These are phyloP conservation scores for Pammene aurita DNA, from an alignment of 2,888 invertebrate genomes.

Conservation along the genomic window DNA sequence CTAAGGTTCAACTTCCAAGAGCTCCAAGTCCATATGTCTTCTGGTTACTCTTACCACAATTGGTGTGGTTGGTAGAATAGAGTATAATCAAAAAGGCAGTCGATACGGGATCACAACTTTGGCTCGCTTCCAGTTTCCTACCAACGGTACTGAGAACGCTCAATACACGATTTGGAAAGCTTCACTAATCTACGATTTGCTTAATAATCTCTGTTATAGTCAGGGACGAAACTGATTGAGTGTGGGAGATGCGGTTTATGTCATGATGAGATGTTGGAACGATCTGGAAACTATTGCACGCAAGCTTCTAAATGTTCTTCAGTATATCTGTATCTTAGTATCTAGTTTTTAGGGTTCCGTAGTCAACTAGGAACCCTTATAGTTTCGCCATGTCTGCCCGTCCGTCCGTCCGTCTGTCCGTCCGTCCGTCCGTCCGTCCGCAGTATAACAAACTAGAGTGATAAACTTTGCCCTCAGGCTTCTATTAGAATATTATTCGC, in stretches of 20 bases:
- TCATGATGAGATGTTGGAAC: slow-evolving; percentile 18
- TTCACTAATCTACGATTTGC: slow-evolving; percentile 55
- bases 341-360: too few relatives aligned
- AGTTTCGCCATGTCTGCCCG: too few relatives aligned
- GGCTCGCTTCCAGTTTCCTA: slow-evolving; percentile 57
- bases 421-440: too few relatives aligned
- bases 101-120: slow-evolving; percentile 40
- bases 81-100: slow-evolving; percentile 18
- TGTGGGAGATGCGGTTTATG: slow-evolving; percentile 18
- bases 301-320: not conserved
- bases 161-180: slow-evolving; percentile 56
- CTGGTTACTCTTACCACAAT: slow-evolving; percentile 21
- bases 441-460: too few relatives aligned
- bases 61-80: slow-evolving; percentile 6
- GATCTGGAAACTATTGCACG: slow-evolving; percentile 3
- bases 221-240: slow-evolving; percentile 47
- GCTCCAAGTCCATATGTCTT: slow-evolving; percentile 6
- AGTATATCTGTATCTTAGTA: too few relatives aligned
- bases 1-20: slow-evolving; percentile 48
- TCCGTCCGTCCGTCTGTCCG: too few relatives aligned
- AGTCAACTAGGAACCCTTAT: too few relatives aligned
- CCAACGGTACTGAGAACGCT: slow-evolving; percentile 40
- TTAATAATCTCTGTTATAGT: slow-evolving; percentile 51
- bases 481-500: too few relatives aligned
- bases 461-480: too few relatives aligned